Conservation (phyloP, 2,888 invertebrate species). For the Erpobdella octoculata region DNA sequence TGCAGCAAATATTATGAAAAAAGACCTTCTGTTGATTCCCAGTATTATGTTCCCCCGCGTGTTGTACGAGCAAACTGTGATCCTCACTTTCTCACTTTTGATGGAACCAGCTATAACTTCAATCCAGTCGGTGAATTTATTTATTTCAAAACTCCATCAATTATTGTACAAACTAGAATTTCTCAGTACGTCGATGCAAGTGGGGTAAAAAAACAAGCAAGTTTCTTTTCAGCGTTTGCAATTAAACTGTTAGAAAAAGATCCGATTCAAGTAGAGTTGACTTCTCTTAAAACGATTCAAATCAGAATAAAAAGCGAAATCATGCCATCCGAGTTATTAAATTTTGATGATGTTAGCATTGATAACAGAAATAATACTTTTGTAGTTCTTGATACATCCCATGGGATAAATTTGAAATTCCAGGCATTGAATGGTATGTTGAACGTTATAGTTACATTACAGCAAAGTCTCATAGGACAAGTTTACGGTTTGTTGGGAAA, state of each 20-base stretch:
- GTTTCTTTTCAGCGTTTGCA: conserved; percentile 28
- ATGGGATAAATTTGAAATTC: background rate
- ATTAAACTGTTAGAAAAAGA: background rate
- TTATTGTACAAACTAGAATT: conserved; percentile 19
- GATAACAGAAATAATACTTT: background rate
- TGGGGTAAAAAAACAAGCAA: background rate
- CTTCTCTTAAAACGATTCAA: background rate
- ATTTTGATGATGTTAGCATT: background rate
- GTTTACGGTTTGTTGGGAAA: conserved; percentile 27
- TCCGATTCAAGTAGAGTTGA: conserved; percentile 22
- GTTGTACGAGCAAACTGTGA: conserved; percentile 6
- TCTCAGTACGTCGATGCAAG: conserved; percentile 6
- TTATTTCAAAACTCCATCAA: conserved; percentile 1
- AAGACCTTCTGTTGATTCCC: conserved; percentile 25
- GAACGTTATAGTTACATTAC: background rate
- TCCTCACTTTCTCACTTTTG: conserved; percentile 27
- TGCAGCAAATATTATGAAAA: conserved; percentile 29
- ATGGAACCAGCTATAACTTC: conserved; percentile 18
- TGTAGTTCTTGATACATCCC: background rate
- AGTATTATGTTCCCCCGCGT: conserved; percentile 9
- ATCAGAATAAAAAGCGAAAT: background rate
- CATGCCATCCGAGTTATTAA: background rate
- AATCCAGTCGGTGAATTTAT: conserved; percentile 30
- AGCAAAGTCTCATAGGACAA: conserved; percentile 8
- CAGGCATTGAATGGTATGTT: conserved; percentile 1